Evolutionary conservation across 2,113 vertebrate genomes (phyloP), one percentile per base, ranked within the genome.

Genomic region (Egretta garzetta): DNA sequence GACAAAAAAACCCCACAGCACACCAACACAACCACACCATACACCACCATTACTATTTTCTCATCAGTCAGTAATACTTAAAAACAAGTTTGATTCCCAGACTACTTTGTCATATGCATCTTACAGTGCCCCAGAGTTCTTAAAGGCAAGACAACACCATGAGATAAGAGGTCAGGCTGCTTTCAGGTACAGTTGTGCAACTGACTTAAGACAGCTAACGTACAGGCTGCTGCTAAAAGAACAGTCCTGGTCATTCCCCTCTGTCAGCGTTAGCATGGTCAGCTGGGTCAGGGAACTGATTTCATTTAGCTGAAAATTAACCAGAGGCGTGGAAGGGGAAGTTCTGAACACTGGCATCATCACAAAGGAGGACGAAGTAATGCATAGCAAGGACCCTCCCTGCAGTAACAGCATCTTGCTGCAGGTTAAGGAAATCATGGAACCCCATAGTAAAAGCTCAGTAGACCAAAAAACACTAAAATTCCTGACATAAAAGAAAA

Each of bases 261-360:
- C 0, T 8, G n/a, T 20, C 28, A 56, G 33, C 39, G 80, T 6
- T 7, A 63, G 41, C 43, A n/a, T 2, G 8, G 39, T 45, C 43
- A 73, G 39, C 35, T 52, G 28, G 9, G 10, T 8, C 68, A 87
- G 10, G 11, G 14, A 56, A 80, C 14, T 14, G 24, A 67, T 49
- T 77, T 43, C 17, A 47, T 10, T 26, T 8, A 35, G 41, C 15
- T 71, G 35, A 33, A 91, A 74, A 90, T 8, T 12, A 92, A 90
- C 16, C 5, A 7, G 28, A 15, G 47, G 47, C 20, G 8, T 28
- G 4, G 8, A 3, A 9, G 2, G 7, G 15, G 4, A 12, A 33
- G 8, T 71, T 88, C 59, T 59, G 63, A 73, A 87, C 23, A 22
- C 45, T 37, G 39, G 19, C 53, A 70, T n/a, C 17, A 45, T 39